A percentile compares a stretch with the other conserved stretches of the same genome.
These are phyloP conservation scores for Mola mola DNA, from an alignment of 2,113 vertebrate species.

Conservation along the genomic window DNA sequence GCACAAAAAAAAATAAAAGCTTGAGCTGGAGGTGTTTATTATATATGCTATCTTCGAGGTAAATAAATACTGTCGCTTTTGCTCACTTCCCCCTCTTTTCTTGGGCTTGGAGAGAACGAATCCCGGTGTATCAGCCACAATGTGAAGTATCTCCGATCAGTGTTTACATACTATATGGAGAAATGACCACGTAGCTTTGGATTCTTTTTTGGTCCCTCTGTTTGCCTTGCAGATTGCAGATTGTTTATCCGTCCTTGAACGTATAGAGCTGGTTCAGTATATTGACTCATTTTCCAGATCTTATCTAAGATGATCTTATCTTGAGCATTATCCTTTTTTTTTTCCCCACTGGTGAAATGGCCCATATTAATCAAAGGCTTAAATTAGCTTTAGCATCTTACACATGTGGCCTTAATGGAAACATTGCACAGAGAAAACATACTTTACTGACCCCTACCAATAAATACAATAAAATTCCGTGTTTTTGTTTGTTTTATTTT, in stretches of 20 bases:
- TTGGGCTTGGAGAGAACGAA: slow-evolving; percentile 48
- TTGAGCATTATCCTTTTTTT: slow-evolving; percentile 10
- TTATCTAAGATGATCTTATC: slow-evolving; percentile 16
- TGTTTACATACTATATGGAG: slow-evolving; percentile 45
- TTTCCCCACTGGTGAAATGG: slow-evolving; percentile 23
- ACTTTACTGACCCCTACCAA: no score
- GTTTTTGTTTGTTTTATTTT: no score
- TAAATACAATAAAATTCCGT: no score
- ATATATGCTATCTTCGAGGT: slow-evolving; percentile 72
- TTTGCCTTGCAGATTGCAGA: slow-evolving; percentile 5
- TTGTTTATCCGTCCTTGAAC: slow-evolving; percentile 3
- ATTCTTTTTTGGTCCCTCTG: neutral
- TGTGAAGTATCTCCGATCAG: slow-evolving; percentile 55
- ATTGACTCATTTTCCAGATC: slow-evolving; percentile 16
- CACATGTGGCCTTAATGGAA: neutral
- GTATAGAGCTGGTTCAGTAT: slow-evolving; percentile 7
- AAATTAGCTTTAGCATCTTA: slow-evolving; percentile 5
- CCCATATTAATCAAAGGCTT: slow-evolving; percentile 31
- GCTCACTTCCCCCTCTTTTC: slow-evolving; percentile 42
- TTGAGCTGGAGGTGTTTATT: slow-evolving; percentile 74
- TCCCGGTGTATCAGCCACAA: slow-evolving; percentile 47
- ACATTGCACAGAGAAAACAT: no score
- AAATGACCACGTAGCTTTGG: slow-evolving; percentile 33
- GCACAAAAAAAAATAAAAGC: slow-evolving; percentile 28
- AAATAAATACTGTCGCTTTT: slow-evolving; percentile 67